Conservation (phyloP, 2,797 vertebrate genomes). For the Mastacembelus armatus region DNA sequence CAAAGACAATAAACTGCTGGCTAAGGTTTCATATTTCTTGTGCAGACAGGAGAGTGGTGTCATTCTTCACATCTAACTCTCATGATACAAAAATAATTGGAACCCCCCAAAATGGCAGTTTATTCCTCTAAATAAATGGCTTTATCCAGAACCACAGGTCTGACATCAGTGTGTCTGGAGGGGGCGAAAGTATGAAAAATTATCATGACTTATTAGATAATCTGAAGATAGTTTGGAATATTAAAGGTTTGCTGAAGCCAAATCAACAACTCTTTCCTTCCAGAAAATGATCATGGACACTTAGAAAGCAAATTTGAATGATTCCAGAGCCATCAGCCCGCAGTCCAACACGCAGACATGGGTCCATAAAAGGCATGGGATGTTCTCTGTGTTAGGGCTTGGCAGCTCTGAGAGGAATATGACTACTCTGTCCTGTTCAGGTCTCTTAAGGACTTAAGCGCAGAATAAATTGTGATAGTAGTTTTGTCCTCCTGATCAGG, state of each 20-base stretch:
- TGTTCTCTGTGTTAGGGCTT: slow-evolving; percentile 55
- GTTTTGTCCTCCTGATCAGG: slow-evolving; percentile 17
- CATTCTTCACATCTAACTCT: background rate
- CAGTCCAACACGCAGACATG: slow-evolving; percentile 20
- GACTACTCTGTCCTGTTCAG: slow-evolving; percentile 46
- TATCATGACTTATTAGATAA: background rate
- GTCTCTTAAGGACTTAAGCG: slow-evolving; percentile 30
- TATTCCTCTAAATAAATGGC: too few relatives aligned
- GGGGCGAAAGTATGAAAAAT: background rate
- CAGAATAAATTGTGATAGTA: slow-evolving; percentile 19
- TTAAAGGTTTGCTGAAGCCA: background rate
- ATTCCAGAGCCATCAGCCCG: slow-evolving; percentile 60
- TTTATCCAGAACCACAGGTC: too few relatives aligned
- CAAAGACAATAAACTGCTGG: background rate
- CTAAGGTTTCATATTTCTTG: background rate
- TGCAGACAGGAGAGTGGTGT: background rate
- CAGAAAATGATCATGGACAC: slow-evolving; percentile 45
- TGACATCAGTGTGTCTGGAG: too few relatives aligned
- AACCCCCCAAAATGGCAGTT: too few relatives aligned
- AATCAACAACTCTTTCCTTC: slow-evolving; percentile 12
- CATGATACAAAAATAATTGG: too few relatives aligned
- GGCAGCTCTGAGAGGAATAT: slow-evolving; percentile 53
- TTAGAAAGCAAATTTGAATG: slow-evolving; percentile 53
- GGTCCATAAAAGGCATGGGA: slow-evolving; percentile 79
- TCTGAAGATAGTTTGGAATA: background rate